These are phyloP conservation scores for Physocephala rufipes DNA, from an alignment of 2,888 invertebrate species.

Conservation along the genomic window DNA sequence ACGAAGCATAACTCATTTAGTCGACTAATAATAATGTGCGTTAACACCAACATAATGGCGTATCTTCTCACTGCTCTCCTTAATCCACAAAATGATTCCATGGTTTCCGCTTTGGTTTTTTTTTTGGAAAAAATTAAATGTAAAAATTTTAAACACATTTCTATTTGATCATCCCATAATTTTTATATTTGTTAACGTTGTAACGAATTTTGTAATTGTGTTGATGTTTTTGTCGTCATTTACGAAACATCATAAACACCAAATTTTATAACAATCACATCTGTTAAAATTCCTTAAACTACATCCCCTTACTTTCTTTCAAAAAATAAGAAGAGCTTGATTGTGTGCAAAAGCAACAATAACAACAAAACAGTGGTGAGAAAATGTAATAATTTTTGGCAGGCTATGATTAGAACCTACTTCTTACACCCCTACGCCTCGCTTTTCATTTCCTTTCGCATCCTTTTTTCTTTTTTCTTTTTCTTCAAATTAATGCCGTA, in stretches of 20 bases:
- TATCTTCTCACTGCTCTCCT: no score
- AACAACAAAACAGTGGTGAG: background rate
- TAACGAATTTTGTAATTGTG: background rate
- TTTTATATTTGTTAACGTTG: background rate
- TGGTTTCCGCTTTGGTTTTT: background rate
- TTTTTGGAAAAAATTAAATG: constrained; percentile 2
- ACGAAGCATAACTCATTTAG: no score
- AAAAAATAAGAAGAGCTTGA: background rate
- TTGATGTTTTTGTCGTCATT: background rate
- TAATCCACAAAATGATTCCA: background rate
- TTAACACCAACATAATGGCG: no score
- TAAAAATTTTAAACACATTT: constrained; percentile 5
- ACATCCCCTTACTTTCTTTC: background rate
- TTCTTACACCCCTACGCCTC: background rate
- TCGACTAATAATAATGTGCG: no score
- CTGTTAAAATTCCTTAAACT: background rate
- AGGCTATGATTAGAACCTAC: constrained; percentile 32
- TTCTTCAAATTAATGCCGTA: background rate
- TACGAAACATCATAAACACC: background rate
- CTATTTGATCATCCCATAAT: no score
- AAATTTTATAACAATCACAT: no score
- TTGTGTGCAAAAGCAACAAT: background rate
- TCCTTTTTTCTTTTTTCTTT: background rate
- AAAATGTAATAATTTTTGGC: constrained; percentile 31
- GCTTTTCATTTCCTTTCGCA: background rate